Evolutionary conservation across 1,140 invertebrate genomes (phyloP), one percentile per base, ranked within the genome.

Genomic region (Muscidifurax raptorellus): DNA sequence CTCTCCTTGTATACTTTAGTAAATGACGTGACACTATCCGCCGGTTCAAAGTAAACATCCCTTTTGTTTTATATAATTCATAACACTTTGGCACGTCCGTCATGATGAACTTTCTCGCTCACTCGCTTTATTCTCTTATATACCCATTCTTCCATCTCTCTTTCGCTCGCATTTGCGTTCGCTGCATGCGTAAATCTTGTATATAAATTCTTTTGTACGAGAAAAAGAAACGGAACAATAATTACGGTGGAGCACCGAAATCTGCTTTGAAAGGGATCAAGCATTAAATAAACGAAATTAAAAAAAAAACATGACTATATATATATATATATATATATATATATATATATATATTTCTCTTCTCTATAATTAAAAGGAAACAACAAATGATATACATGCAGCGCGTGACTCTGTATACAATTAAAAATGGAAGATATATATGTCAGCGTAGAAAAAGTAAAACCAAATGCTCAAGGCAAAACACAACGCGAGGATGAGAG

Each of bases 31-130:
- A 75, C 28, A 74, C 18, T 44, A 28, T 44, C 52, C 25, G 25
- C 13, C 47, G 64, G 25, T 66, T 80, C 15, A 47, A 80, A 47
- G 83, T 84, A 47, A 66, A 66, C 71, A 67, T 64, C 22, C 40
- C 27, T 75, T 84, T 64, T 40, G 13, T 75, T 77, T 69, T 64
- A n/a, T 36, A 59, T 72, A 74, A 77, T 74, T 79, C 47, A 84
- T 74, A 72, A 47, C 77, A 27, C 83, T 84, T 84, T 84, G 78
- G 83, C 83, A 84, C 83, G 59, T 76, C 18, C 83, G 40, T 80
- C 40, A 84, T 12, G 30, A 77, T 67, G n/a, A 69, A 40, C 40
- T 76, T 59, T 64, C 40, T 44, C 74, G 1, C 74, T 30, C 32
- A 6, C 32, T 40, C 18, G 22, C 18, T 74, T n/a, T 22, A n/a